Base-by-base conservation (phyloP, 2,797 vertebrate species). In the Hirundo rustica region DNA sequence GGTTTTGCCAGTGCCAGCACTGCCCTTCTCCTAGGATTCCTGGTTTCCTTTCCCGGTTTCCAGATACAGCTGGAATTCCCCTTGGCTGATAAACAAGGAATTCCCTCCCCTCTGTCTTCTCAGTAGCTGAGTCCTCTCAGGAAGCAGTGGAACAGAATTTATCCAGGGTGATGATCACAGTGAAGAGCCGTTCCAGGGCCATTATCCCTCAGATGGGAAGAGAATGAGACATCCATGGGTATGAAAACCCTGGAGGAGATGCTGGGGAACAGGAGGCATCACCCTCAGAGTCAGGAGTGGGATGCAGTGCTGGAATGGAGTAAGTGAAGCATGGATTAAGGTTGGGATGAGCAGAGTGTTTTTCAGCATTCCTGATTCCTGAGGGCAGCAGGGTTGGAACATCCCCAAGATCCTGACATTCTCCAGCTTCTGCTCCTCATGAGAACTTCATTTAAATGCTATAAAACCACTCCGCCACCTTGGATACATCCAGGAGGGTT, bases 311-410 rank as follows among this genome's bases (percentile, higher is more conserved):
- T 58, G 30, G 15, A 15, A 25, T 27, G 36, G 36, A 40, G 40
- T 29, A 29, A 40, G 36, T 40, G 42, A 16, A 20, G 9, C 5
- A 2, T 0, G 4, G 16, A 30, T 42, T 32, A 13, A n/a, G 23
- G 19, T 7, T 1, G 1, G 61, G 66, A 32, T 30, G 42, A 57
- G 32, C 67, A 60, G 47, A 66, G 27, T 11, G 13, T 34, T 65
- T 53, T 79, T 38, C 47, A 68, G 18, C 8, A 14, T 42, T 61
- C 44, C 36, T 45, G 5, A 25, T 65, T 62, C 62, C 55, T 30
- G 14, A 61, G 21, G 9, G 42, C 22, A 45, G 45, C 29, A n/a
- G 3, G 13, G 5, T 2, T 70, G 71, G 53, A 80, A 36, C 22
- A 55, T 54, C n/a, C 32, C 29, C 32, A 20, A 57, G 38, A 74